These are phyloP conservation scores for Aythya fuligula DNA, from an alignment of 2,797 vertebrate species.

Conservation along the genomic window DNA sequence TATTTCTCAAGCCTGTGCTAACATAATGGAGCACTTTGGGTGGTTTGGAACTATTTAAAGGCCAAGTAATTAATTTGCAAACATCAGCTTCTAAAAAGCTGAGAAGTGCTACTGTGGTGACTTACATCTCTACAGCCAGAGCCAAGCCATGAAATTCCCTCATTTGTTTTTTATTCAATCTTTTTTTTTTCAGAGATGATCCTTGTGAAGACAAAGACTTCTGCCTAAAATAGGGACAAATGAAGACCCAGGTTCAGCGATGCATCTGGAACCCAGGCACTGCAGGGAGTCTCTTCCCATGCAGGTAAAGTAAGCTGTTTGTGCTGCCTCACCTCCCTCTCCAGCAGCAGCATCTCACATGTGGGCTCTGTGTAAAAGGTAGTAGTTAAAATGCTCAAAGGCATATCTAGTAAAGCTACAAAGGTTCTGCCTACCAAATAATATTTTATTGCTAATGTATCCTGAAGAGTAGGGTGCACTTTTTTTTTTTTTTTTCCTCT, in stretches of 20 bases:
- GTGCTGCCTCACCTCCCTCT: background rate
- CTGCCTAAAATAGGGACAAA: background rate
- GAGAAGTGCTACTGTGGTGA: slow-evolving; percentile 10
- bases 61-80: slow-evolving; percentile 70
- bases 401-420: background rate
- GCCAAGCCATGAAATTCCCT: background rate
- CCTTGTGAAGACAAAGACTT: background rate
- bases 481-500: background rate
- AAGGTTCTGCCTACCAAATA: background rate
- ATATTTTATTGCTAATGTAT: background rate
- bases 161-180: background rate
- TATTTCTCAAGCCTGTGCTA: slow-evolving; percentile 67
- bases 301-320: background rate
- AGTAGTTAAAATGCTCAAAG: background rate
- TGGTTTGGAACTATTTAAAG: slow-evolving; percentile 67
- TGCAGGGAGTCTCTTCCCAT: background rate
- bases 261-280: background rate
- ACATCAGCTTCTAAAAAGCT: slow-evolving; percentile 61
- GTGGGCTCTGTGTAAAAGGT: background rate
- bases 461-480: background rate
- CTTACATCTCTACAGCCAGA: background rate
- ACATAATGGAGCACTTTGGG: slow-evolving; percentile 60
- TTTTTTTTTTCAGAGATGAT: background rate
- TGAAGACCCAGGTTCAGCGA: fast-evolving
- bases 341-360: too few species aligned